These are phyloP conservation scores for Aphidius gifuensis DNA, from an alignment of 1,140 invertebrate genomes.

Conservation along the genomic window DNA sequence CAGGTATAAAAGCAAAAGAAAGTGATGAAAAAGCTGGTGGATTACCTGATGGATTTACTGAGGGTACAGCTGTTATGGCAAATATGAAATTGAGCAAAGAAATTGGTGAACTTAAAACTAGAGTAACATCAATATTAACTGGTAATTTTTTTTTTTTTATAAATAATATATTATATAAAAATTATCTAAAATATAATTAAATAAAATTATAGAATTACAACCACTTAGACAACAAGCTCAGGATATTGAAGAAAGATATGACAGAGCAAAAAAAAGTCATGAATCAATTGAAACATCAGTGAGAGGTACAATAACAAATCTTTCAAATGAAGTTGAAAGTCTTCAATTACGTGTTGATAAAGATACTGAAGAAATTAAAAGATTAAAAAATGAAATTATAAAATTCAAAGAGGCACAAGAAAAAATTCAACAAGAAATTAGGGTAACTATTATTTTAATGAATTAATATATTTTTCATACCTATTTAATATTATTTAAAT, in stretches of 20 bases:
- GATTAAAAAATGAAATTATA: slow-evolving; percentile 29
- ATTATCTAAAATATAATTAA: slow-evolving; percentile 11
- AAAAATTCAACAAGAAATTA: slow-evolving; percentile 38
- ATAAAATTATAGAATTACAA: slow-evolving; percentile 56
- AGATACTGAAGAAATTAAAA: slow-evolving; percentile 32
- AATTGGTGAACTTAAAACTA: slow-evolving; percentile 59
- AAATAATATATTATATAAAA: slow-evolving; percentile 19
- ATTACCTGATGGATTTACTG: slow-evolving; percentile 58
- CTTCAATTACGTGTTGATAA: slow-evolving; percentile 53
- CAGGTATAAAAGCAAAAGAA: neutral
- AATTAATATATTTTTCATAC: neutral
- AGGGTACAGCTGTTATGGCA: slow-evolving; percentile 58
- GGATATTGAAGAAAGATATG: slow-evolving; percentile 60
- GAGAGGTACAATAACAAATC: slow-evolving; percentile 57
- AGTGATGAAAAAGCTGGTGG: neutral
- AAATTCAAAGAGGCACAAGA: slow-evolving; percentile 38
- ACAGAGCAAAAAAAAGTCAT: slow-evolving; percentile 60
- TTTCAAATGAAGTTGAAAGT: slow-evolving; percentile 34
- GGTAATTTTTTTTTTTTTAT: slow-evolving; percentile 37
- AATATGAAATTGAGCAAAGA: slow-evolving; percentile 58
- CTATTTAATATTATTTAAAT: neutral
- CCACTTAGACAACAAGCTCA: slow-evolving; percentile 57
- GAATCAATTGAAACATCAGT: slow-evolving; percentile 58
- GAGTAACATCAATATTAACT: slow-evolving; percentile 64
- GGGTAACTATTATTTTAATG: slow-evolving; percentile 29